These are phyloP conservation scores for Meteorus sp. DNA, from an alignment of 1,140 invertebrate species.

Conservation along the genomic window DNA sequence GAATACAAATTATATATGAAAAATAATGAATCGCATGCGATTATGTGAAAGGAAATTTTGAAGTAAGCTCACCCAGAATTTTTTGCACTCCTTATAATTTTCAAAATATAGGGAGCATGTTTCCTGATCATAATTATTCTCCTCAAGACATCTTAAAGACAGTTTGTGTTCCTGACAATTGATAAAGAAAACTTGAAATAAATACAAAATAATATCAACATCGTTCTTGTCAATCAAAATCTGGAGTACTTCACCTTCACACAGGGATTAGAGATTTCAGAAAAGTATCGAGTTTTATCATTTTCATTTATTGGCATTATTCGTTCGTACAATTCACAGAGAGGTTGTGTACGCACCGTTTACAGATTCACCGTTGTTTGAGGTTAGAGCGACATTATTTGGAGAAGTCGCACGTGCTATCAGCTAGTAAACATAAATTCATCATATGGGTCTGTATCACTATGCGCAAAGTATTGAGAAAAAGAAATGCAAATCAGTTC, in stretches of 20 bases:
- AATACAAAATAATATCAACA: too few relatives aligned
- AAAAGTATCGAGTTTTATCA: conserved; percentile 6
- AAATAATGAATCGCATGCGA: background rate
- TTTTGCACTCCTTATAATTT: conserved; percentile 36
- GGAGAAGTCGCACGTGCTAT: too few relatives aligned
- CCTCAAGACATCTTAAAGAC: conserved; percentile 28
- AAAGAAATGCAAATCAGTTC: conserved; percentile 11
- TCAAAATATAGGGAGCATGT: conserved; percentile 28
- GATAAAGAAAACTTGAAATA: too few relatives aligned
- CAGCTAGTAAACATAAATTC: too few relatives aligned
- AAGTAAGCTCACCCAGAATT: conserved; percentile 38
- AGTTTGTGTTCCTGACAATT: conserved; percentile 34
- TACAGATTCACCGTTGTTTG: too few relatives aligned
- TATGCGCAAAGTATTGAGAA: background rate
- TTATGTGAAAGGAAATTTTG: background rate
- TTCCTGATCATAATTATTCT: conserved; percentile 20
- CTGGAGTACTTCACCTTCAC: conserved; percentile 26
- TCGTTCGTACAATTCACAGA: too few relatives aligned
- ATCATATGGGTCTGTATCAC: too few relatives aligned
- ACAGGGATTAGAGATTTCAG: conserved; percentile 31
- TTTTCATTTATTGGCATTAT: conserved; percentile 12
- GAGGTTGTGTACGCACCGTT: too few relatives aligned
- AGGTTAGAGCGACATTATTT: too few relatives aligned
- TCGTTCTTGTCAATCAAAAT: too few relatives aligned
- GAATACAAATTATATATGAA: conserved; percentile 9